phyloP scores from a whole-genome alignment of 2,113 vertebrate species.

The Xyrauchen texanus region DNA sequence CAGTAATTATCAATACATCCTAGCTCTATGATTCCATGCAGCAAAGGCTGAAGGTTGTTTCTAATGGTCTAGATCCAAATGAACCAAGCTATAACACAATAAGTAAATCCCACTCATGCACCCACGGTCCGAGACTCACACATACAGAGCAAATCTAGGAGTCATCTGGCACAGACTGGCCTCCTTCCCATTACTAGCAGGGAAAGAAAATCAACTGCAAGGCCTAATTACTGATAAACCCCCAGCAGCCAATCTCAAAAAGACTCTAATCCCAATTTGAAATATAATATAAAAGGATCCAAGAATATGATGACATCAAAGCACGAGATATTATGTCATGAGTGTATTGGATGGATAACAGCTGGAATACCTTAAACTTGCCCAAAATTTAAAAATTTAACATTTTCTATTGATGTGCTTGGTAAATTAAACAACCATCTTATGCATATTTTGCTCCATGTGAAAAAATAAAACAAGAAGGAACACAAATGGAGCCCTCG shows the following conservation, averaged over 20 bases:
- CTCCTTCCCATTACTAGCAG: not conserved
- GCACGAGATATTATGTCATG: not conserved
- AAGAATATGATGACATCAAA: not conserved
- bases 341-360: not conserved
- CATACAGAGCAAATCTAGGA: conserved; percentile 14
- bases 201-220: not conserved
- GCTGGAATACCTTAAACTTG: not conserved
- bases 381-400: not conserved
- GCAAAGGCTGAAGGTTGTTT: too few relatives aligned
- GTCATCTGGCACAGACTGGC: conserved; percentile 23
- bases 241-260: too few relatives aligned
- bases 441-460: not conserved
- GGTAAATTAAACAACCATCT: not conserved
- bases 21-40: too few relatives aligned
- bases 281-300: not conserved
- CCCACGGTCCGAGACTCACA: not conserved
- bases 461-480: conserved; percentile 20
- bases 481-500: not conserved
- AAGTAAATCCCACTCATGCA: not conserved
- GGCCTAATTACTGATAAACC: not conserved
- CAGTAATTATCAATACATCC: not conserved
- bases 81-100: not conserved
- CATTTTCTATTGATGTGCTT: too few relatives aligned
- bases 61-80: too few relatives aligned
- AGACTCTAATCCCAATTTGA: not conserved